Evolutionary conservation across 2,113 vertebrate genomes (phyloP).

Genomic region (Pitta sordida): DNA sequence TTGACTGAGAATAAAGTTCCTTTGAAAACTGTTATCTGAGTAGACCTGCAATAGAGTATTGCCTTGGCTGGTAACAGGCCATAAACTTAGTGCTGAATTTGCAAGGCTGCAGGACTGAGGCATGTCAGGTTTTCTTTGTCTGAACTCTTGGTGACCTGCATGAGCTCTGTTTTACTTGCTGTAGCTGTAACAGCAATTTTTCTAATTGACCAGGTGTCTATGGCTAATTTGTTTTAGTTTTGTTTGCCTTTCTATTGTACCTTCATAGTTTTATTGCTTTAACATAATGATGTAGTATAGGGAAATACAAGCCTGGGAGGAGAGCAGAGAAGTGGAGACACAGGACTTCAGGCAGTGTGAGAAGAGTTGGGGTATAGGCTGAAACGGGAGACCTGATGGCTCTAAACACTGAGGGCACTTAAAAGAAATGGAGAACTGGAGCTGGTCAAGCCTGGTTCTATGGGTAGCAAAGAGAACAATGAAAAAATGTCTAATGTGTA

Average conservation of each 20-base stretch:
- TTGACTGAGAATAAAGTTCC: not conserved
- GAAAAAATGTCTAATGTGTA: not conserved
- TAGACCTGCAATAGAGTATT: not conserved
- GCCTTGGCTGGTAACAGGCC: not conserved
- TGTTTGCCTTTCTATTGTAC: slow-evolving; percentile 3
- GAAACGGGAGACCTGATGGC: not conserved
- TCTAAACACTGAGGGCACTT: not conserved
- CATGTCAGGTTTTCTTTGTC: not conserved
- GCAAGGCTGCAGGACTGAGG: not conserved
- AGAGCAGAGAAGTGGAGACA: not conserved
- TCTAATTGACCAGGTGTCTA: slow-evolving; percentile 10
- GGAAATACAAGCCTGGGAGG: not conserved
- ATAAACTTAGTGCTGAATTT: slow-evolving; percentile 17
- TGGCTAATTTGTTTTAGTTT: not conserved
- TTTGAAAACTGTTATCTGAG: not conserved
- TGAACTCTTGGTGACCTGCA: slow-evolving; percentile 24
- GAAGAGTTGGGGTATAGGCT: not conserved
- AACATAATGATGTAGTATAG: not conserved
- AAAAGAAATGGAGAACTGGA: not conserved
- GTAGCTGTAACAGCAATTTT: slow-evolving; percentile 6
- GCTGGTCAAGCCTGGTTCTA: not conserved
- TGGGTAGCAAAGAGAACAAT: not conserved
- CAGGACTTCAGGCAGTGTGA: not conserved
- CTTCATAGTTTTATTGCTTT: not conserved
- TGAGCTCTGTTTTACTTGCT: slow-evolving; percentile 12